phyloP scores from a whole-genome alignment of 2,888 invertebrate genomes.

The Lomographa bimaculata region DNA sequence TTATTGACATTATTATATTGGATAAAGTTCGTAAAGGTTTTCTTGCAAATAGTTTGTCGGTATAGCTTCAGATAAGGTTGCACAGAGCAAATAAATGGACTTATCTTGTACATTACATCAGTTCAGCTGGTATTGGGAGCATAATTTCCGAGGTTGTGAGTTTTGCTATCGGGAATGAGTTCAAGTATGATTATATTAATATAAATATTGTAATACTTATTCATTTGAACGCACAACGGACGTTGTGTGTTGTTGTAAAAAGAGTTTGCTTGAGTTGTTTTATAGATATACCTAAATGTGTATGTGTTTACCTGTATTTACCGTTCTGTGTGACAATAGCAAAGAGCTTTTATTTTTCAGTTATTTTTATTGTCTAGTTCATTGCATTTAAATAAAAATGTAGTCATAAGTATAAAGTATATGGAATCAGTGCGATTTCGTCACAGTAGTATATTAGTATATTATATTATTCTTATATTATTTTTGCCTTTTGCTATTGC shows the following conservation, averaged over 20 bases:
- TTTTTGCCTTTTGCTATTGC: constrained; percentile 68
- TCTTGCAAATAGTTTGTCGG: constrained; percentile 40
- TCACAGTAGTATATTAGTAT: constrained; percentile 53
- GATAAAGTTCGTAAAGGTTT: constrained; percentile 37
- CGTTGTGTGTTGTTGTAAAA: constrained; percentile 75
- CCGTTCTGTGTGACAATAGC: constrained; percentile 74
- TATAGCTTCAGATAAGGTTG: constrained; percentile 45
- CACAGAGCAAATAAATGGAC: constrained; percentile 50
- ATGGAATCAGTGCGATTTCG: constrained; percentile 55
- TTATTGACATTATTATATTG: no score
- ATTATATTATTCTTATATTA: constrained; percentile 37
- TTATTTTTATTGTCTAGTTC: constrained; percentile 60
- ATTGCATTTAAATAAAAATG: constrained; percentile 73
- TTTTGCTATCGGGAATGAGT: constrained; percentile 77
- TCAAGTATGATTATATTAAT: constrained; percentile 58
- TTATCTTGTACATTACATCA: constrained; percentile 65
- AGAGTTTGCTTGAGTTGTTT: constrained; percentile 77
- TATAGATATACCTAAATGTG: constrained; percentile 70
- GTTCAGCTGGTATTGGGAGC: constrained; percentile 83
- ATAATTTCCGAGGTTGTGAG: constrained; percentile 83
- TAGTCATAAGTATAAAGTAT: constrained; percentile 64
- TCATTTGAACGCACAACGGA: constrained; percentile 74
- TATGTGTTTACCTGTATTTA: constrained; percentile 70
- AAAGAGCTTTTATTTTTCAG: constrained; percentile 56
- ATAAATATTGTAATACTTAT: constrained; percentile 57